Base-by-base conservation (phyloP, 1,140 invertebrate species). In the Pseudoatta argentina region DNA sequence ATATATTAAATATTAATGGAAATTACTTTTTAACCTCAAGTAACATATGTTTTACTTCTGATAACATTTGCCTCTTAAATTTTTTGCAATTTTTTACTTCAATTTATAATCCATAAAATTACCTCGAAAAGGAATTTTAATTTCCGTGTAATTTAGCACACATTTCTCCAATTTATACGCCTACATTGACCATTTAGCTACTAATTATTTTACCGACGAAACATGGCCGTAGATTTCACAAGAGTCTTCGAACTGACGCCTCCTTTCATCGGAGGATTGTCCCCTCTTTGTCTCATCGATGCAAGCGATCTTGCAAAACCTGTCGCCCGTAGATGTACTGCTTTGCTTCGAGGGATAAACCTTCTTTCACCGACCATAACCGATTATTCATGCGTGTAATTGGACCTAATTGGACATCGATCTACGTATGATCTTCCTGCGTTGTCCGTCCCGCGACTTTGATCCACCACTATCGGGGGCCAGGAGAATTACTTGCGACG, bases 331-430 rank as follows among this genome's bases (percentile, higher is more conserved):
- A 78, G 85, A 83, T 72, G 78, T 90, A 77, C 86, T 76, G 86
- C 77, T 67, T 86, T 79, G 57, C 61, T 78, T 79, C 86, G 73
- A 39, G 27, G 79, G 57, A 82, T 87, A 88, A 91, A 88, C 67
- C 78, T 85, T 90, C 87, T 90, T 90, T 91, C 78, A 81, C 27
- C 89, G 76, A 88, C 69, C 76, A 64, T 89, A 71, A 75, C 64
- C 75, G 85, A 91, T 91, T 88, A 91, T 85, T 75, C 61, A 73
- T 48, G 69, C 63, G 64, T 86, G 85, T 91, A 91, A 91, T 91
- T 90, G 81, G 76, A 69, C 61, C 67, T 90, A 90, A 91, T 91
- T 91, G 90, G 75, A 76, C 90, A 81, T 87, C 67, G 90, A 90
- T 91, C 81, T 78, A 67, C 85, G 85, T 85, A 78, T 73, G 63